Percentiles rank a stretch among this genome's conserved stretches.
Evolutionary conservation across 2,113 vertebrate genomes (phyloP).

Genomic region (Ochotona princeps): DNA sequence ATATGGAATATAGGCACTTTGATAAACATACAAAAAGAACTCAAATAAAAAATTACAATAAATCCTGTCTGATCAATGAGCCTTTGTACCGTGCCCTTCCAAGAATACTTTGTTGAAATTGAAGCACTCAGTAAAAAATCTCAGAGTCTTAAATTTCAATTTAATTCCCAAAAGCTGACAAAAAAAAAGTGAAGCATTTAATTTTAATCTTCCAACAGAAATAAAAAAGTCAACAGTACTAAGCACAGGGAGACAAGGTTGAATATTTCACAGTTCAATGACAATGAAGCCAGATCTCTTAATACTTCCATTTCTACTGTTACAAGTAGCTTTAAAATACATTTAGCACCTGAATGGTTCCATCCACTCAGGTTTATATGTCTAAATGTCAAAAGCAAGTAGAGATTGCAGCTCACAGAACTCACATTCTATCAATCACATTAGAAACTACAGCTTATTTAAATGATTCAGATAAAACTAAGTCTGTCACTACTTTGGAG

Average conservation of each 20-base stretch:
- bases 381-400: slow-evolving; percentile 93
- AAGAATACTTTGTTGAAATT: slow-evolving; percentile 85
- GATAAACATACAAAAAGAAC: slow-evolving; percentile 86
- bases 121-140: slow-evolving; percentile 87
- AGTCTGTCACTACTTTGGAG: slow-evolving; percentile 92
- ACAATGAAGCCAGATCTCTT: slow-evolving; percentile 90
- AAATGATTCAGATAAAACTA: slow-evolving; percentile 93
- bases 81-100: slow-evolving; percentile 84
- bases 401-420: slow-evolving; percentile 89
- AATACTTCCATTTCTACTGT: slow-evolving; percentile 88
- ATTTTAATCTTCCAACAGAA: slow-evolving; percentile 94
- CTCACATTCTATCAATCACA: slow-evolving; percentile 91
- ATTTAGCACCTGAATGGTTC: slow-evolving; percentile 90
- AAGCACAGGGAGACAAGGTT: slow-evolving; percentile 93
- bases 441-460: slow-evolving; percentile 91
- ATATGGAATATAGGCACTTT: slow-evolving; percentile 84
- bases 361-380: slow-evolving; percentile 93
- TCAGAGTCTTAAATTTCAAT: slow-evolving; percentile 89
- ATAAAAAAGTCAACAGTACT: slow-evolving; percentile 95
- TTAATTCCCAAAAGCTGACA: slow-evolving; percentile 94
- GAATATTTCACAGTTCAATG: slow-evolving; percentile 91
- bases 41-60: slow-evolving; percentile 83
- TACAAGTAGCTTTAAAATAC: slow-evolving; percentile 91
- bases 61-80: slow-evolving; percentile 86
- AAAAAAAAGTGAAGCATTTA: slow-evolving; percentile 94